Percentiles rank a stretch among this genome's conserved stretches.
phyloP scores from a whole-genome alignment of 2,888 invertebrate genomes.

The Diploptera punctata region DNA sequence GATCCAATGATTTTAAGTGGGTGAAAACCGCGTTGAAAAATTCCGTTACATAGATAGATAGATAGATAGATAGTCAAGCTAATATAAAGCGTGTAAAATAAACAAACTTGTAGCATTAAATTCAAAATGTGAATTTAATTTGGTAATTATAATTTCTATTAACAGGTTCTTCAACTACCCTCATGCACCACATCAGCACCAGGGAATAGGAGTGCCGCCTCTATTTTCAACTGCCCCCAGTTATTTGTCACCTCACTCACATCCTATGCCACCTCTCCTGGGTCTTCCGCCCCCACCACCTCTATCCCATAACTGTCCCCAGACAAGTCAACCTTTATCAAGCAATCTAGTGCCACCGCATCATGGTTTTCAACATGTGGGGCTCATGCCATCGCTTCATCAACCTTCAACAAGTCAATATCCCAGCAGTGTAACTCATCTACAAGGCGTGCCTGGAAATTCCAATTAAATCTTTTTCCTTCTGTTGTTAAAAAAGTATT shows the following conservation, averaged over 20 bases:
- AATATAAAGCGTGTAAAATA: too few species aligned
- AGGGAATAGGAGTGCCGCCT: constrained; percentile 44
- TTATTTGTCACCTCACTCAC: constrained; percentile 8
- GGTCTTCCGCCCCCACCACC: constrained; percentile 27
- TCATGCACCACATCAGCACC: constrained; percentile 55
- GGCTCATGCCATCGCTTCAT: not conserved
- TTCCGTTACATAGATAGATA: too few species aligned
- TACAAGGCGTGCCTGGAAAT: not conserved
- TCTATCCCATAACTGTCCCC: constrained; percentile 11
- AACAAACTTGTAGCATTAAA: too few species aligned
- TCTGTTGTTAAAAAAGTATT: too few species aligned
- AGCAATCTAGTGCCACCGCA: constrained; percentile 18
- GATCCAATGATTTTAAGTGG: too few species aligned
- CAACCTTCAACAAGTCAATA: not conserved
- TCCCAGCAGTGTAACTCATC: not conserved
- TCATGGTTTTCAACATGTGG: not conserved
- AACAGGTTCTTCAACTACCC: constrained; percentile 64
- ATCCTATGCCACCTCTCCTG: constrained; percentile 34
- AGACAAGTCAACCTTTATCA: constrained; percentile 14
- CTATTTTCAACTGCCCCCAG: not conserved
- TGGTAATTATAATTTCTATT: too few species aligned
- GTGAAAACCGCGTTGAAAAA: too few species aligned
- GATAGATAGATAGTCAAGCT: too few species aligned
- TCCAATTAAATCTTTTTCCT: too few species aligned
- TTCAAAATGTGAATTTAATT: too few species aligned